These are phyloP conservation scores for Cathartes aura DNA, from an alignment of 2,113 vertebrate species.

Conservation along the genomic window DNA sequence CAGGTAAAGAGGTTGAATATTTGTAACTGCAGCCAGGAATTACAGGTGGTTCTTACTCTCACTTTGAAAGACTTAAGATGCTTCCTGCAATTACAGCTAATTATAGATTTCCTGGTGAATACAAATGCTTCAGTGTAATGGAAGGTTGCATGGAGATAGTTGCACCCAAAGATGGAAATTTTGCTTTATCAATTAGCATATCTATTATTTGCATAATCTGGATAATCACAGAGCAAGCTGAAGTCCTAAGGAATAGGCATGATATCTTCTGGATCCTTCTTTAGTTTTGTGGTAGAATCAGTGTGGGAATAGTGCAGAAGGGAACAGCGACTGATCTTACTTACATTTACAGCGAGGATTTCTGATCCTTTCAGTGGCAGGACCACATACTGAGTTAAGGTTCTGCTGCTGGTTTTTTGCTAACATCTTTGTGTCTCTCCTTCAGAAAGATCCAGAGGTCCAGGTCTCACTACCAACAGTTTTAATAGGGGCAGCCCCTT, in stretches of 20 bases:
- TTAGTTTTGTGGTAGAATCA: neutral
- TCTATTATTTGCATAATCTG: neutral
- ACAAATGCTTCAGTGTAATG: neutral
- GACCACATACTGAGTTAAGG: neutral
- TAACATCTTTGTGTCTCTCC: neutral
- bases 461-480: neutral
- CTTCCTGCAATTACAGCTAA: slow-evolving; percentile 7
- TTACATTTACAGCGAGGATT: neutral
- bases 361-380: neutral
- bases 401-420: neutral
- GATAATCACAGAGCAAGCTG: neutral
- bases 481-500: neutral
- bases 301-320: neutral
- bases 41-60: neutral
- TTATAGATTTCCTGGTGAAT: slow-evolving; percentile 1
- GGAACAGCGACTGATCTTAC: neutral
- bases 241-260: neutral
- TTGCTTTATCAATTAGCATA: neutral
- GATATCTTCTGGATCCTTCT: neutral
- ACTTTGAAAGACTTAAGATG: neutral
- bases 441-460: neutral
- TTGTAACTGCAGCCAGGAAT: neutral
- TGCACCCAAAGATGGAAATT: neutral
- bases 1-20: neutral
- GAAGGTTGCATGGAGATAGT: neutral